Evolutionary conservation across 2,797 vertebrate genomes (phyloP).

Genomic region (Gymnothorax javanicus): DNA sequence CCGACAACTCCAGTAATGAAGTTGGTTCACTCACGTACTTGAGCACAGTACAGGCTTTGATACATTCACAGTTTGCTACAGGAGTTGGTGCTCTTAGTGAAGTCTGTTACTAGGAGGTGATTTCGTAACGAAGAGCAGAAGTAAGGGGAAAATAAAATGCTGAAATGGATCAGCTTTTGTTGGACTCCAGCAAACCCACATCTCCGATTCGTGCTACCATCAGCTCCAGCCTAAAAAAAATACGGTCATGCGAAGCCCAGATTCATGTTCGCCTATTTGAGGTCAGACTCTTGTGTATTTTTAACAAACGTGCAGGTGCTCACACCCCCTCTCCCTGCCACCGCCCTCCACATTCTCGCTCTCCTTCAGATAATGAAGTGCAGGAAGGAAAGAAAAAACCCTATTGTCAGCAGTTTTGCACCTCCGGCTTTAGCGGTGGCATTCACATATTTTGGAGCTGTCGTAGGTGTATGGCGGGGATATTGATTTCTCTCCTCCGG

Average conservation of each 20-base stretch:
- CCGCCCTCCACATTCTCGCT: neutral
- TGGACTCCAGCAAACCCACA: neutral
- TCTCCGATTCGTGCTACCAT: neutral
- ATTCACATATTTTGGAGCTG: neutral
- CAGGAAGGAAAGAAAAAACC: neutral
- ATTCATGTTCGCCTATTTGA: neutral
- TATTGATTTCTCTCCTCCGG: conserved; percentile 4
- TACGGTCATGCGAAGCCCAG: neutral
- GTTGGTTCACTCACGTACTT: too few relatives aligned
- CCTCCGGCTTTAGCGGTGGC: neutral
- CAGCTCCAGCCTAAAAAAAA: neutral
- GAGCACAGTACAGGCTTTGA: too few relatives aligned
- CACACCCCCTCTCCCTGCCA: neutral
- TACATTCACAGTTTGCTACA: too few relatives aligned
- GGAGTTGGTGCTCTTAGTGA: too few relatives aligned
- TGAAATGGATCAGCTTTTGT: too few relatives aligned
- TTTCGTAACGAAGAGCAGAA: too few relatives aligned
- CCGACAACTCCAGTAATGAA: too few relatives aligned
- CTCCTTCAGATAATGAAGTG: conserved; percentile 5
- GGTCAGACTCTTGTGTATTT: neutral
- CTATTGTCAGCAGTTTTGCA: conserved; percentile 22
- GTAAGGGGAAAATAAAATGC: too few relatives aligned
- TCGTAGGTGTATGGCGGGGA: neutral
- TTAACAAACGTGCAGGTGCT: neutral
- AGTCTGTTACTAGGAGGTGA: too few relatives aligned